Base-by-base conservation (phyloP, 1,140 invertebrate genomes). In the Dinoponera quadriceps region DNA sequence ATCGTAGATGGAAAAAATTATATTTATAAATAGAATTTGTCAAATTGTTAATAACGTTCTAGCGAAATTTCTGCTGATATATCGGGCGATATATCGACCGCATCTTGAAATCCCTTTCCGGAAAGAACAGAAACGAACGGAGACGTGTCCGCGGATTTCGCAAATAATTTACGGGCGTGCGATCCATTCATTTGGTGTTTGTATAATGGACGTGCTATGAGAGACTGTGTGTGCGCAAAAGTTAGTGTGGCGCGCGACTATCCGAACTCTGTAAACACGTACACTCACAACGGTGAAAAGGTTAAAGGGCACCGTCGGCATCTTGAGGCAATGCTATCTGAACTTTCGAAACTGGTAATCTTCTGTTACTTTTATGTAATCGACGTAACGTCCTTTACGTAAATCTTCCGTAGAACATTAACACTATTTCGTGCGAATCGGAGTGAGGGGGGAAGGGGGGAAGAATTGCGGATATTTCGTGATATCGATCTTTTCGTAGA, bases 291-390 rank as follows among this genome's bases (percentile, higher is more conserved):
- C 73, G 72, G 59, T 1, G 62, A 57, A 86, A 87, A 87, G 85
- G 85, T 87, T 66, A 87, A 83, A 86, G 80, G 25, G 25, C 84
- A 59, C 48, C 54, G 51, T 66, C 48, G 51, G 62, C 57, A 72
- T 82, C 71, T 80, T 25, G 33, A 54, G 29, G 51, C 51, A 71
- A 66, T 54, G 25, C 22, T 48, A 74, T 69, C 65, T 59, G 66
- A 83, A 83, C 84, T 87, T 87, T 86, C 65, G 65, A 83, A 86
- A 75, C 55, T 77, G 57, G 48, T 44, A 85, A 82, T 27, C 54
- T 55, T 44, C 72, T 5, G 33, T 55, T 29, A 66, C 54, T 73
- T 38, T 63, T 74, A 22, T n/a, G 44, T 38, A 38, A 80, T 63
- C 33, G 22, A 33, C 16, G 54, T 33, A 55, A 33, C 20, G 1